A percentile compares a stretch with the other conserved stretches of the same genome.
phyloP scores from a whole-genome alignment of 2,888 invertebrate genomes.

The Uloborus plumipes region DNA sequence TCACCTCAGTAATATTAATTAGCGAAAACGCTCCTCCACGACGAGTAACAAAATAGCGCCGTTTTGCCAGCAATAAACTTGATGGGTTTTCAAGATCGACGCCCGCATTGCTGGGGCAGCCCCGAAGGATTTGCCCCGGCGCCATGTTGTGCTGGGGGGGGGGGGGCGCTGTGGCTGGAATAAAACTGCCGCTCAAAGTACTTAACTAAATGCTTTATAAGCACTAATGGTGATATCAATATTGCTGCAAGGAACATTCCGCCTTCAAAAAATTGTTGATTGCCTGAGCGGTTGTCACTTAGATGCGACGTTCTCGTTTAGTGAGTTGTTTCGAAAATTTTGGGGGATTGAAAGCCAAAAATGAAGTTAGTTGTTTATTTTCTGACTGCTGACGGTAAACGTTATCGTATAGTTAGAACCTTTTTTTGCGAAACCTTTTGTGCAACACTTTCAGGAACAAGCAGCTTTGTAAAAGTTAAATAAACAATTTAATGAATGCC shows the following conservation, averaged over 20 bases:
- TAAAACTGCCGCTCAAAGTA: slow-evolving; percentile 30
- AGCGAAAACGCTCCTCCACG: slow-evolving; percentile 42
- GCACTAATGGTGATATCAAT: slow-evolving; percentile 46
- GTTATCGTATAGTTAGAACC: too few relatives aligned
- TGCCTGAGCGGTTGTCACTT: neutral
- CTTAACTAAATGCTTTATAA: slow-evolving; percentile 56
- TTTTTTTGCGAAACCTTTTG: too few relatives aligned
- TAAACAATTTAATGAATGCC: too few relatives aligned
- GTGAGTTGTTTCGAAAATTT: too few relatives aligned
- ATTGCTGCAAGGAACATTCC: slow-evolving; percentile 24
- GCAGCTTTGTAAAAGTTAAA: too few relatives aligned
- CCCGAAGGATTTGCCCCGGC: slow-evolving; percentile 25
- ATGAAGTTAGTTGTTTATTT: too few relatives aligned
- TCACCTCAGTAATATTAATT: slow-evolving; percentile 55
- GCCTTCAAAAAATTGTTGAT: slow-evolving; percentile 41
- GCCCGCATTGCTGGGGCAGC: slow-evolving; percentile 8
- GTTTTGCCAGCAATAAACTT: slow-evolving; percentile 55
- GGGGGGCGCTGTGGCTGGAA: neutral
- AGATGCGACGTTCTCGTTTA: too few relatives aligned
- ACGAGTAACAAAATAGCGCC: slow-evolving; percentile 44
- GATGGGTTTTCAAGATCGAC: slow-evolving; percentile 45
- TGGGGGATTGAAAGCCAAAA: too few relatives aligned
- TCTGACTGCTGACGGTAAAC: too few relatives aligned
- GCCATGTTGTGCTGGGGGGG: slow-evolving; percentile 6
- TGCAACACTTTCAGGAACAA: too few relatives aligned